These are phyloP conservation scores for Salvator merianae DNA, from an alignment of 2,113 vertebrate genomes.

Conservation along the genomic window DNA sequence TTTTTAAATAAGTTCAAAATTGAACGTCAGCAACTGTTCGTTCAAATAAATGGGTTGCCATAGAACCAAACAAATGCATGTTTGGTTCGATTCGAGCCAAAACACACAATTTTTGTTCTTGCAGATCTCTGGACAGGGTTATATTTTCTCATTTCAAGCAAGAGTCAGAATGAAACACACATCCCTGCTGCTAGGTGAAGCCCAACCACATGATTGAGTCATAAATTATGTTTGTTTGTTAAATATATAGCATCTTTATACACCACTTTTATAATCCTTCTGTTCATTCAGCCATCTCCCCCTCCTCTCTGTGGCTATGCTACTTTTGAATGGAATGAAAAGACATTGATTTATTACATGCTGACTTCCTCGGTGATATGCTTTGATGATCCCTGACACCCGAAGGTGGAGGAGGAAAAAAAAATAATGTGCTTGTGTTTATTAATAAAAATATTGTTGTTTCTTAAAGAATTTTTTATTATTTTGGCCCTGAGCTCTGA, in stretches of 20 bases:
- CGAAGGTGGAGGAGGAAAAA: background rate
- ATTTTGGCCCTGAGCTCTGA: slow-evolving; percentile 31
- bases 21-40: too few relatives aligned
- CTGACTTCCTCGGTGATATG: slow-evolving; percentile 30
- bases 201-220: slow-evolving; percentile 45
- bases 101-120: background rate
- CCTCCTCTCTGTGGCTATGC: slow-evolving; percentile 40
- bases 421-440: background rate
- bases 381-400: slow-evolving; percentile 37
- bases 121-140: slow-evolving; percentile 35
- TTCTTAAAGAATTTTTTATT: slow-evolving; percentile 14
- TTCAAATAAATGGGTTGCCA: too few relatives aligned
- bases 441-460: slow-evolving; percentile 4
- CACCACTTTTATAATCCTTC: slow-evolving; percentile 42
- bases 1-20: too few relatives aligned
- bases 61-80: background rate
- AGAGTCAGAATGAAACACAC: slow-evolving; percentile 55
- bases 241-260: slow-evolving; percentile 41
- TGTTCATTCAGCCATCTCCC: slow-evolving; percentile 64
- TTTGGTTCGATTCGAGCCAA: background rate
- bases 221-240: slow-evolving; percentile 62
- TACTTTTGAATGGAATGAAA: slow-evolving; percentile 51
- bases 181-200: slow-evolving; percentile 55
- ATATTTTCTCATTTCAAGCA: slow-evolving; percentile 47
- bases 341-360: slow-evolving; percentile 48